Evolutionary conservation across 2,888 invertebrate genomes (phyloP).

Genomic region (Noctua janthina): DNA sequence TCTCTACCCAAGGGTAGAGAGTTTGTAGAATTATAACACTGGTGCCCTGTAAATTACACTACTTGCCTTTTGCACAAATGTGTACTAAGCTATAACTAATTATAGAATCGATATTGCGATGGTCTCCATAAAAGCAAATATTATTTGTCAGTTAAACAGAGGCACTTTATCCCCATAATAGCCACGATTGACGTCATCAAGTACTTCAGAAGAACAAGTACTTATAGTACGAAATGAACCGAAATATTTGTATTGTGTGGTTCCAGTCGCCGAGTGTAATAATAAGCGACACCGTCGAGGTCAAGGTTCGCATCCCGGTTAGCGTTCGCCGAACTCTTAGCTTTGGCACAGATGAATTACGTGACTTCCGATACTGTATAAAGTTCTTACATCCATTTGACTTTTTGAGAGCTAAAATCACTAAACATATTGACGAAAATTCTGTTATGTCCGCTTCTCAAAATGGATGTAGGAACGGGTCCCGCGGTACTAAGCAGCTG

Average conservation of each 20-base stretch:
- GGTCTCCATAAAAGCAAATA: constrained; percentile 29
- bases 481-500: too few relatives aligned
- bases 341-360: constrained; percentile 42
- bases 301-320: constrained; percentile 84
- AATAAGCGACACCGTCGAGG: constrained; percentile 75
- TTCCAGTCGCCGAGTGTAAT: constrained; percentile 72
- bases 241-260: constrained; percentile 54
- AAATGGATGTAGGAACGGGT: too few relatives aligned
- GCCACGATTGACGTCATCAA: constrained; percentile 48
- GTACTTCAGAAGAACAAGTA: constrained; percentile 27
- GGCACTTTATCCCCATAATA: constrained; percentile 40
- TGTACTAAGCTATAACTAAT: background rate
- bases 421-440: too few relatives aligned
- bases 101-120: background rate
- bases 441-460: too few relatives aligned
- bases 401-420: too few relatives aligned
- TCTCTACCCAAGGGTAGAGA: background rate
- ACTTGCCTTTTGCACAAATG: background rate
- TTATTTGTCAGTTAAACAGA: constrained; percentile 45
- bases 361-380: too few relatives aligned
- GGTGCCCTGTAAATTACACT: background rate
- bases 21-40: background rate
- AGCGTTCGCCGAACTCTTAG: constrained; percentile 65
- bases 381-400: too few relatives aligned
- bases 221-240: constrained; percentile 26